Conservation (phyloP, 2,797 vertebrate genomes). For the Nannoperca australis region DNA sequence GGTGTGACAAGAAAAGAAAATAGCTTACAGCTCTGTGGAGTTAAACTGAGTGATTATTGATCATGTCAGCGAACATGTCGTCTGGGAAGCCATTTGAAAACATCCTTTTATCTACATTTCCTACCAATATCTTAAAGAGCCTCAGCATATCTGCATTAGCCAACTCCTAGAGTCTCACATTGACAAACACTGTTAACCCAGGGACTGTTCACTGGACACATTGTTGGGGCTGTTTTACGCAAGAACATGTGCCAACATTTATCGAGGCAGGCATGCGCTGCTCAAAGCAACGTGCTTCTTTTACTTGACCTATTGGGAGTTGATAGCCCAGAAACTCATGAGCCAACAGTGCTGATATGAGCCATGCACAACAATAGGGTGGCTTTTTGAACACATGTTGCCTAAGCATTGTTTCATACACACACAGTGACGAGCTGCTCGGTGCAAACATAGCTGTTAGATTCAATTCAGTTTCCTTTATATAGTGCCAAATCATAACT, state of each 20-base stretch:
- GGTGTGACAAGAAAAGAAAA: neutral
- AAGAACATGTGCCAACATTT: conserved; percentile 37
- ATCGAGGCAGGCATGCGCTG: conserved; percentile 33
- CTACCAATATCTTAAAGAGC: neutral
- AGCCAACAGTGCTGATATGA: conserved; percentile 15
- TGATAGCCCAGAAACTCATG: neutral
- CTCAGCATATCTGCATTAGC: neutral
- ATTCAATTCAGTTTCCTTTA: too few species aligned
- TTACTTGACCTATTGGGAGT: conserved; percentile 28
- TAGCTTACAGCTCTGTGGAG: neutral
- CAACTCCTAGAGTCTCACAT: neutral
- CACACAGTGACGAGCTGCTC: neutral
- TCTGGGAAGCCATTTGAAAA: neutral
- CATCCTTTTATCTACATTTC: neutral
- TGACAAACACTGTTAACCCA: neutral
- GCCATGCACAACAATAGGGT: neutral
- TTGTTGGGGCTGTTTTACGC: conserved; percentile 5
- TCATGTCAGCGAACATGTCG: neutral
- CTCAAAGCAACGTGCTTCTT: conserved; percentile 32
- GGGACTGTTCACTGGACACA: conserved; percentile 1
- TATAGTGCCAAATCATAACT: too few species aligned
- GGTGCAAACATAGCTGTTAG: conserved; percentile 9
- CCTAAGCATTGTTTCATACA: conserved; percentile 29
- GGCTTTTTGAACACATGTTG: neutral
- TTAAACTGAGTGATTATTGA: neutral